A percentile compares a stretch with the other conserved stretches of the same genome.
These are phyloP conservation scores for Drosophila tripunctata DNA, from an alignment of 2,888 invertebrate species.

Conservation along the genomic window DNA sequence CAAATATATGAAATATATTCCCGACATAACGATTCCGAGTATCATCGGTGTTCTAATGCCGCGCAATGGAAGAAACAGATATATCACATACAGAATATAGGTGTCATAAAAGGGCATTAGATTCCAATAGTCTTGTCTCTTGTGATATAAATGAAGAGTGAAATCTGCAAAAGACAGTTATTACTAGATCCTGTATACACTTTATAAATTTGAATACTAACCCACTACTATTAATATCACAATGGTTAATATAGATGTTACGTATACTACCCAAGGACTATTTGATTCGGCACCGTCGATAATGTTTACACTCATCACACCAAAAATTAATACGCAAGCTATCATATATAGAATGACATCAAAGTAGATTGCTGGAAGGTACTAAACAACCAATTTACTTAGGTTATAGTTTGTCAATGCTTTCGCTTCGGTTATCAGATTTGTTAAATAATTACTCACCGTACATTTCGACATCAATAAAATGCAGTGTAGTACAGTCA, in stretches of 20 bases:
- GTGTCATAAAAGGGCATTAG: constrained; percentile 35
- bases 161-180: not conserved
- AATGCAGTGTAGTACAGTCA: constrained; percentile 15
- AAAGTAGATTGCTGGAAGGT: not conserved
- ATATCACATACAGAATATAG: constrained; percentile 44
- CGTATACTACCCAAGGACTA: constrained; percentile 22
- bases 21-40: constrained; percentile 14
- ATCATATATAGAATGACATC: constrained; percentile 21
- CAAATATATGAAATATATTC: not conserved
- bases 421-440: no score
- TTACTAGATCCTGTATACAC: not conserved
- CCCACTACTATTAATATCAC: constrained; percentile 22
- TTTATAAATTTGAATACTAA: constrained; percentile 2
- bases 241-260: constrained; percentile 26
- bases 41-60: constrained; percentile 17
- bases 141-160: constrained; percentile 26
- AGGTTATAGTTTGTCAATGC: not conserved
- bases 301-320: constrained; percentile 38
- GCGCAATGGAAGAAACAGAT: constrained; percentile 53
- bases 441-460: constrained; percentile 23
- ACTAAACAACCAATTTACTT: constrained; percentile 13
- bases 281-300: not conserved
- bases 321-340: not conserved
- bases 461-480: constrained; percentile 25
- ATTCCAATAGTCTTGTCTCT: constrained; percentile 4